Base-by-base conservation (phyloP, 2,888 invertebrate species). In the Andrena praecox region DNA sequence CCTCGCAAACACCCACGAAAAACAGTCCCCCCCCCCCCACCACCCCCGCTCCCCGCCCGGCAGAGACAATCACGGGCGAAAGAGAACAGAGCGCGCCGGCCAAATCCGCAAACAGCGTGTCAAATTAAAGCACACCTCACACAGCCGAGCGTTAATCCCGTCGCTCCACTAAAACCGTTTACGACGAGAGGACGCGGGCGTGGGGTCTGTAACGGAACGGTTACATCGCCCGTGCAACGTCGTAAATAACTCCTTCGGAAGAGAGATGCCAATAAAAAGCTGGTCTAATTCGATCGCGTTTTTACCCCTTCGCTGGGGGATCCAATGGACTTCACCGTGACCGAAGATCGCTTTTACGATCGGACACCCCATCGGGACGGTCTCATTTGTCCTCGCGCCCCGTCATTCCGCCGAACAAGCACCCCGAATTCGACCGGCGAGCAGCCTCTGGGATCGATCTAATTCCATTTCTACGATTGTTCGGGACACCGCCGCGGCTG, bases 401-500 rank as follows among this genome's bases (percentile, higher is more conserved):
- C 27, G 24, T 20, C 35, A 35, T 42, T 42, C 42, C 42, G 42
- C 16, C 16, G 42, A 16, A 5, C 48, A 48, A 16, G 7, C 33
- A 29, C 8, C 31, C 60, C 31, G n/a, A 60, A 29, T 60, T 52
- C 7, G 33, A 31, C 1, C 27, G 35, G 54, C 56, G 35, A 33
- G 60, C 33, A 35, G n/a, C 60, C 48, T 66, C 59, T 48, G 33
- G 48, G 33, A 50, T 63, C 84, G 73, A 71, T 70, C 56, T 69
- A 75, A 64, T 78, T 85, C 68, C 66, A 81, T 83, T 81, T 85
- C 85, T 85, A 87, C 83, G 85, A 75, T 77, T 71, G 67, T 50
- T 27, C 48, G 74, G 69, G 63, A 73, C 70, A 77, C 70, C 64
- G 56, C 35, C 70, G 66, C 48, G 59, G 59, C 31, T 63, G 52